These are phyloP conservation scores for Halcyon malimbica DNA, from an alignment of 2,113 vertebrate genomes.

Conservation along the genomic window DNA sequence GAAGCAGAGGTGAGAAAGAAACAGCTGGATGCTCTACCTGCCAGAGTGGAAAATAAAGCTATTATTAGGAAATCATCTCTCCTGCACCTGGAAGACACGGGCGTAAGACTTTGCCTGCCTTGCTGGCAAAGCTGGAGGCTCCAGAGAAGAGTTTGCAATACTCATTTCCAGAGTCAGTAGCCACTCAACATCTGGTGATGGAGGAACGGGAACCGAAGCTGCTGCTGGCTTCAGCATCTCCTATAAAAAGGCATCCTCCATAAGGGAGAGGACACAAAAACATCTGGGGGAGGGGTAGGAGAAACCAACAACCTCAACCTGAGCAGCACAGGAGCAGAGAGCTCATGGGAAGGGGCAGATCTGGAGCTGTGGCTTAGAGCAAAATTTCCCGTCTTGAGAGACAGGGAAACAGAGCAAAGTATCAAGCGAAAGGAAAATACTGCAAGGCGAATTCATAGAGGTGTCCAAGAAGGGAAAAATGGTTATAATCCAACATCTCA, in stretches of 20 bases:
- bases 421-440: neutral
- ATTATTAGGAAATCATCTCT: neutral
- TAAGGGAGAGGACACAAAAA: neutral
- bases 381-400: neutral
- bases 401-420: accelerated
- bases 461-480: neutral
- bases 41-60: neutral
- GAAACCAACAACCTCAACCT: neutral
- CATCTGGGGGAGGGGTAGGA: neutral
- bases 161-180: neutral
- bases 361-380: neutral
- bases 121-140: neutral
- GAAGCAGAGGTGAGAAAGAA: neutral
- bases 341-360: neutral
- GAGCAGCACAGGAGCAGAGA: neutral
- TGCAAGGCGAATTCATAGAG: neutral
- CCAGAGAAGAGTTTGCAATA: neutral
- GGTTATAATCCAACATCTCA: neutral
- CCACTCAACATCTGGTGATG: neutral
- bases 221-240: neutral
- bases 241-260: accelerated
- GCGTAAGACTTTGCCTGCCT: neutral
- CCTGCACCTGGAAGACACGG: neutral
- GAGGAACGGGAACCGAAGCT: neutral
- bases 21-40: neutral